phyloP scores from a whole-genome alignment of 2,113 vertebrate genomes.

The Siphamia tubifer region DNA sequence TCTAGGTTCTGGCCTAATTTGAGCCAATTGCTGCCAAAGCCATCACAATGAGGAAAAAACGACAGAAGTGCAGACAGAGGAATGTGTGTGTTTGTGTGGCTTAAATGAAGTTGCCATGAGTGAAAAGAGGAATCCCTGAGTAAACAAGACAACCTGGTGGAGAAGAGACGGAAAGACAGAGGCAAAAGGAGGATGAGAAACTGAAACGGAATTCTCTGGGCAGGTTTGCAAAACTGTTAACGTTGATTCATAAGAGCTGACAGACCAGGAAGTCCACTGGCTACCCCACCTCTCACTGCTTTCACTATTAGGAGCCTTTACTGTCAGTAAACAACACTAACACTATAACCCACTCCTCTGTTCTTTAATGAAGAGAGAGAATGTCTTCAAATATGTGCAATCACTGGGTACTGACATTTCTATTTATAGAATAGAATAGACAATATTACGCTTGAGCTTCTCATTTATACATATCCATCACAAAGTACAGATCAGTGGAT shows the following conservation, averaged over 20 bases:
- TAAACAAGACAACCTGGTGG: conserved; percentile 15
- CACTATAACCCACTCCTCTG: too few species aligned
- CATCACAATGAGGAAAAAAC: not conserved
- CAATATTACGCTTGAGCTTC: too few species aligned
- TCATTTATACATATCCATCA: too few species aligned
- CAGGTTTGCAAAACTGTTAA: too few species aligned
- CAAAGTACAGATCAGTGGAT: too few species aligned
- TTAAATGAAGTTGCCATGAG: conserved; percentile 47
- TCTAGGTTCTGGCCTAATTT: conserved; percentile 14
- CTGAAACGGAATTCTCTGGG: not conserved
- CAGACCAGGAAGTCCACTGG: not conserved
- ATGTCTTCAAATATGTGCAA: too few species aligned
- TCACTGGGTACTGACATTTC: too few species aligned
- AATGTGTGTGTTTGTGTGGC: not conserved
- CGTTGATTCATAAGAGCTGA: not conserved
- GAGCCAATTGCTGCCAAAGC: not conserved
- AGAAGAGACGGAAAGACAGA: not conserved
- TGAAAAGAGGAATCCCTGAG: conserved; percentile 44
- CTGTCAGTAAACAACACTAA: too few species aligned
- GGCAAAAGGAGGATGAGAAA: not conserved
- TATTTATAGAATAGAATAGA: too few species aligned
- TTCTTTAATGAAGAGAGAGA: not conserved
- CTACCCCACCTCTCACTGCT: too few species aligned
- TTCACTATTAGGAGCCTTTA: too few species aligned
- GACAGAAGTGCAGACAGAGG: not conserved